These are phyloP conservation scores for Eutrigla gurnardus DNA, from an alignment of 2,797 vertebrate genomes.

Conservation along the genomic window DNA sequence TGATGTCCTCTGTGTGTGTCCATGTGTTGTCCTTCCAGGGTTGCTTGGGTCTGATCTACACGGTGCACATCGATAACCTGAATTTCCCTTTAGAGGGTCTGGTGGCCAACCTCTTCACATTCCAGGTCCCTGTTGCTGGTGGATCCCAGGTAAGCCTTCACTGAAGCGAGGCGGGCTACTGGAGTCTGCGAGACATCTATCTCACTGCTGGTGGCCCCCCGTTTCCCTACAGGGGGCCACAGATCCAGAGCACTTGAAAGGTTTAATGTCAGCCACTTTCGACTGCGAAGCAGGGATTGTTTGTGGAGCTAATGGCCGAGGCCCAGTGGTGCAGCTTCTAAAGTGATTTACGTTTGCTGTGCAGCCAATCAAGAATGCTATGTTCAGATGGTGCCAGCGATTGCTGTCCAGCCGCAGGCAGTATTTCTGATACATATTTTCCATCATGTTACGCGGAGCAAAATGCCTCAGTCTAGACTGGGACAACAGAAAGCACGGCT, in stretches of 20 bases:
- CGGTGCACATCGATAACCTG: conserved; percentile 94
- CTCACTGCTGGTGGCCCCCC: conserved; percentile 57
- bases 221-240: conserved; percentile 42
- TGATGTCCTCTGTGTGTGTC: conserved; percentile 8
- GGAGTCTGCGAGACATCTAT: conserved; percentile 58
- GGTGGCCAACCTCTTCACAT: conserved; percentile 94
- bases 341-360: conserved; percentile 54
- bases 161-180: conserved; percentile 73
- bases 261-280: conserved; percentile 73
- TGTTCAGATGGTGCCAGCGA: conserved; percentile 47
- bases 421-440: conserved; percentile 40
- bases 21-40: conserved; percentile 83
- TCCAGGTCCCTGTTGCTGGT: conserved; percentile 92
- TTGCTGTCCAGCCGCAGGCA: conserved; percentile 53
- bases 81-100: conserved; percentile 92
- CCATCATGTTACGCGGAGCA: conserved; percentile 20
- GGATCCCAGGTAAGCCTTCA: conserved; percentile 92
- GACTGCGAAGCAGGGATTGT: conserved; percentile 22
- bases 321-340: conserved; percentile 21
- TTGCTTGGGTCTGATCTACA: conserved; percentile 97
- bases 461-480: conserved; percentile 28
- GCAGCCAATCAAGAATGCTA: conserved; percentile 45
- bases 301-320: conserved; percentile 23
- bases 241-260: conserved; percentile 62
- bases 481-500: conserved; percentile 16